Percentiles rank a stretch among this genome's conserved stretches.
Conservation (phyloP, 2,113 vertebrate species). For the Acrocephalus kingi region DNA sequence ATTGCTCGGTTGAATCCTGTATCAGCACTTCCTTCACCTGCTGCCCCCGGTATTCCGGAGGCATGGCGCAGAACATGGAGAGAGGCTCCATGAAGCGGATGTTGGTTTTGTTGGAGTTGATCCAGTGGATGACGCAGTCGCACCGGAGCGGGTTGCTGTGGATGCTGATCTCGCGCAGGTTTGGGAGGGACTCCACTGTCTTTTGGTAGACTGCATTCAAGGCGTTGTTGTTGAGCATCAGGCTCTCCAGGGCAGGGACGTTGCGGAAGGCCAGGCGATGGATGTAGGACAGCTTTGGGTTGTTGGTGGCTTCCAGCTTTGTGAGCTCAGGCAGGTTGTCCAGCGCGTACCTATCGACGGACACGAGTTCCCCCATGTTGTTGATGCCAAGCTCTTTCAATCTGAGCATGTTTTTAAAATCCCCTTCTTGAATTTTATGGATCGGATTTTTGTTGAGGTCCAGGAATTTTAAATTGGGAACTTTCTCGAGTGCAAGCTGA, state of each 20-base stretch:
- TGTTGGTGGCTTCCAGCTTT: slow-evolving; percentile 96
- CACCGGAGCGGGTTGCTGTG: slow-evolving; percentile 95
- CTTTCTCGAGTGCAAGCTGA: slow-evolving; percentile 92
- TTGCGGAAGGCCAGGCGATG: slow-evolving; percentile 90
- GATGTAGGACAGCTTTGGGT: slow-evolving; percentile 93
- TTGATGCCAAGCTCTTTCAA: slow-evolving; percentile 96
- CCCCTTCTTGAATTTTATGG: slow-evolving; percentile 93
- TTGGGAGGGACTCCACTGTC: slow-evolving; percentile 90
- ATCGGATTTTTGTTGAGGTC: slow-evolving; percentile 98
- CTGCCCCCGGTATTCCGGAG: slow-evolving; percentile 86
- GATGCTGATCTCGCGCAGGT: slow-evolving; percentile 94
- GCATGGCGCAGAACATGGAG: slow-evolving; percentile 93
- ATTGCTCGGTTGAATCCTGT: slow-evolving; percentile 84
- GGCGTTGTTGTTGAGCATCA: slow-evolving; percentile 97
- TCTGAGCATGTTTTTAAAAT: slow-evolving; percentile 94
- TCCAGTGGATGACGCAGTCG: slow-evolving; percentile 95
- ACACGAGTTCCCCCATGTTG: slow-evolving; percentile 95
- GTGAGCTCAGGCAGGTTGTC: slow-evolving; percentile 97
- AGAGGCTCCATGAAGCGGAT: slow-evolving; percentile 98
- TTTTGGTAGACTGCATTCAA: slow-evolving; percentile 91
- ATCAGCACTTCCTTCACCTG: slow-evolving; percentile 87
- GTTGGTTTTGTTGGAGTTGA: slow-evolving; percentile 90
- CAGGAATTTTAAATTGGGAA: slow-evolving; percentile 95
- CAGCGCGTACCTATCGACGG: slow-evolving; percentile 87
- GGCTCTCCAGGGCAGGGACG: slow-evolving; percentile 92